Evolutionary conservation across 2,113 vertebrate species (phyloP), one percentile per base, ranked within the genome.

Genomic region (Gambusia holbrooki): DNA sequence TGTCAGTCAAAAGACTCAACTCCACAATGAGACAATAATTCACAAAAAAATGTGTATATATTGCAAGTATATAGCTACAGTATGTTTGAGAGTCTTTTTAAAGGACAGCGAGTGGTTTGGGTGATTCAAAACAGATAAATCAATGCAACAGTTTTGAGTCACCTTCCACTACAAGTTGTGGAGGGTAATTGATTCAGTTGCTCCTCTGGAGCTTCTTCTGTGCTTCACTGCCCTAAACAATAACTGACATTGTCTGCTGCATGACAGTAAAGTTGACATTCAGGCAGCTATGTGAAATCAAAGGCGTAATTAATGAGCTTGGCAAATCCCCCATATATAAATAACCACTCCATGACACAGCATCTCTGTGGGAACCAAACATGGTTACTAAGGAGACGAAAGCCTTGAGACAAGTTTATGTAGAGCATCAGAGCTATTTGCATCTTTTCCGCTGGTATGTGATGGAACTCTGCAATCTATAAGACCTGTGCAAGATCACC

Each of bases 161-260:
- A 85, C 87, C 77, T 86, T 89, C 82, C 79, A 69, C 78, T 74
- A 63, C 30, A 54, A 45, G 71, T 82, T 77, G 69, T 63, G 48
- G 77, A 83, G 73, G 72, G 81, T 89, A 84, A 91, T 92, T 88
- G 79, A 87, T 88, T 83, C 74, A 77, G 88, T 74, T 29, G 5
- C 70, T 40, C 78, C 81, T 82, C 74, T 73, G 73, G 71, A 67
- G 67, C 71, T 69, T 73, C 30, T 71, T 84, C 62, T 80, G 76
- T 71, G 25, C 62, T 84, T 81, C 65, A 74, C 77, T 85, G 69
- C 71, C 69, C 74, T 65, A 61, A 72, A 83, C 69, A 85, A 75
- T 40, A 82, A 73, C 65, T 79, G 80, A 88, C 85, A 72, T 66
- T 84, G 79, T 73, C 87, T 82, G 30, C 63, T 73, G 81, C 77